Percentiles rank a stretch among this genome's conserved stretches.
These are phyloP conservation scores for Cryptoprocta ferox DNA, from an alignment of 2,797 vertebrate species.

Conservation along the genomic window DNA sequence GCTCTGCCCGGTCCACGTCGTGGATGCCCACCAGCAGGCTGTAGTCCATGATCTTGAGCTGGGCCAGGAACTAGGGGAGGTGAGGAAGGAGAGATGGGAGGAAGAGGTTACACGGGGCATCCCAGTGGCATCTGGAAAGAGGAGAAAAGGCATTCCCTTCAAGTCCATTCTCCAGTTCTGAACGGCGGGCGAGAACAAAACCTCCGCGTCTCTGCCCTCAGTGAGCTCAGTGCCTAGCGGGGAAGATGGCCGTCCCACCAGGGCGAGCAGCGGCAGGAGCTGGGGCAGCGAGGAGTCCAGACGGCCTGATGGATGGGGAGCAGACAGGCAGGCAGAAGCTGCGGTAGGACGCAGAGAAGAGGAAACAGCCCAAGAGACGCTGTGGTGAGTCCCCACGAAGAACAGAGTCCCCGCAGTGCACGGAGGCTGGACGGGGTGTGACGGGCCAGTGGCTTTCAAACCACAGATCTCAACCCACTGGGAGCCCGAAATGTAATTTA, in stretches of 20 bases:
- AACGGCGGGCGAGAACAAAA: not conserved
- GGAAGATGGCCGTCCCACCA: not conserved
- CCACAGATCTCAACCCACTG: no score
- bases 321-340: not conserved
- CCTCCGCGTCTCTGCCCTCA: not conserved
- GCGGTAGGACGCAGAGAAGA: not conserved
- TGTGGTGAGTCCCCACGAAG: rapidly evolving
- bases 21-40: constrained; percentile 96
- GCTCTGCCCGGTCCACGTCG: constrained; percentile 94
- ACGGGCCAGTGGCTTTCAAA: not conserved
- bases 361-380: not conserved
- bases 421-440: not conserved
- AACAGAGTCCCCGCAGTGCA: rapidly evolving
- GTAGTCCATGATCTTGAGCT: constrained; percentile 98
- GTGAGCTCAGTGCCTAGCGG: not conserved
- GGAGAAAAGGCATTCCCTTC: not conserved
- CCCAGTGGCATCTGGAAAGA: not conserved
- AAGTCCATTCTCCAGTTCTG: not conserved
- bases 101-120: not conserved
- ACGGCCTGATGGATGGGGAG: not conserved
- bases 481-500: not conserved
- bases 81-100: not conserved
- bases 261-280: not conserved
- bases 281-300: rapidly evolving
- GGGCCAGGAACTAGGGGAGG: constrained; percentile 91